phyloP scores from a whole-genome alignment of 2,888 invertebrate species.

The Pachymerium ferrugineum region DNA sequence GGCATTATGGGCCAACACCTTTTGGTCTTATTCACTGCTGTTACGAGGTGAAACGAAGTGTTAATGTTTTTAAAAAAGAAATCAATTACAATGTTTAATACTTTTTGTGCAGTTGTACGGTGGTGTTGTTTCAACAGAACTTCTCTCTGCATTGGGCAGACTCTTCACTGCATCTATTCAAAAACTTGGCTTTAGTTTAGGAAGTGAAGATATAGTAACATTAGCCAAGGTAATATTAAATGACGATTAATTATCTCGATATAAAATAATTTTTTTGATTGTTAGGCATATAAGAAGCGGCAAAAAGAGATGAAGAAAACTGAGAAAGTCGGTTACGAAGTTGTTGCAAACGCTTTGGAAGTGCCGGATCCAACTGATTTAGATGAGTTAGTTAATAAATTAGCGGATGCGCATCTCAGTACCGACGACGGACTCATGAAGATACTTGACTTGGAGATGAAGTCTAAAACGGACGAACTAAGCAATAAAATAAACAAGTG shows the following conservation, averaged over 20 bases:
- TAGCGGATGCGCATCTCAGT: conserved; percentile 58
- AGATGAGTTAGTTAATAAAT: conserved; percentile 51
- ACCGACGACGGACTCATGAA: conserved; percentile 63
- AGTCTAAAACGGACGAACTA: conserved; percentile 68
- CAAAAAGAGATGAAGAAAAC: conserved; percentile 62
- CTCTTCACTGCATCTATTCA: conserved; percentile 87
- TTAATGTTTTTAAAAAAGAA: not conserved
- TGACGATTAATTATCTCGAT: not conserved
- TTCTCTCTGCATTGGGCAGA: conserved; percentile 85
- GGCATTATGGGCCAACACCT: conserved; percentile 90
- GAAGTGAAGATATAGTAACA: conserved; percentile 90
- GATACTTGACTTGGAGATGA: conserved; percentile 71
- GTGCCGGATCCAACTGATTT: conserved; percentile 52
- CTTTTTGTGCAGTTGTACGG: conserved; percentile 69
- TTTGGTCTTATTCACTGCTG: conserved; percentile 92
- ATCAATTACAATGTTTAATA: not conserved
- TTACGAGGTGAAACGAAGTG: conserved; percentile 61
- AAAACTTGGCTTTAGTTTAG: conserved; percentile 86
- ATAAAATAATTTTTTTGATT: conserved; percentile 6
- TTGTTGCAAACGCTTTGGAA: conserved; percentile 65
- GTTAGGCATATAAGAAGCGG: conserved; percentile 68
- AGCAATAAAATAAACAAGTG: conserved; percentile 86
- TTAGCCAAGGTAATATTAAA: conserved; percentile 48
- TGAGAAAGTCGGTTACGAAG: conserved; percentile 58
- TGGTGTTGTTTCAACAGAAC: conserved; percentile 68